Base-by-base conservation (phyloP, 2,888 invertebrate genomes). In the Cyclophora albipunctata region DNA sequence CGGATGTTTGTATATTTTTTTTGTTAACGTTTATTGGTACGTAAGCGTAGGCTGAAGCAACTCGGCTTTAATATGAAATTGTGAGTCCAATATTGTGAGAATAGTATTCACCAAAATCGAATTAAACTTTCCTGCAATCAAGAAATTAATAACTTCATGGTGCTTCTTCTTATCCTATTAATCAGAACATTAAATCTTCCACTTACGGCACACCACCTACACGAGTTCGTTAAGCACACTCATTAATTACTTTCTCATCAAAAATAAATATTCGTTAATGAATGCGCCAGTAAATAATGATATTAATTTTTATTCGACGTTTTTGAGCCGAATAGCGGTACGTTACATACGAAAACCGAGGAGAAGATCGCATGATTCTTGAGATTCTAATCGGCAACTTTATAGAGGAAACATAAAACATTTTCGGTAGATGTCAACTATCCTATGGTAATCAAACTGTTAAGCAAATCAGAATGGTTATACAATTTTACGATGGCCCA, bases 391-490 rank as follows among this genome's bases (percentile, higher is more conserved):
- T 73, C 66, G 64, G 62, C 69, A 72, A 68, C 53, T 74, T 73
- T 71, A 74, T 72, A 67, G 71, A 75, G 78, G 74, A 78, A 81
- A 77, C 75, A 71, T 73, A 72, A 72, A 58, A 71, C 75, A 81
- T 83, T 84, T 77, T 71, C 37, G 37, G 37, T 62, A 66, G 60
- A 64, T 63, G 69, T 72, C 37, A 37, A 37, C 37, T 5, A 2
- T 37, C 37, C 72, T 73, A 61, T 66, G 63, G 67, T 78, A 75
- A 80, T 78, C 78, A 77, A 76, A 78, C 60, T 75, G 68, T 73
- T 81, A 84, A 82, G 83, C 78, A 82, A 84, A 84, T 84, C 65
- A 77, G 70, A 75, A 74, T 75, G 69, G 67, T 75, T 75, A 74
- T 75, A 78, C 69, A 73, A 73, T 75, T 78, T 80, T 77, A 81